A percentile compares a stretch with the other conserved stretches of the same genome.
Evolutionary conservation across 2,797 vertebrate genomes (phyloP).

Genomic region (Peromyscus nudipes): DNA sequence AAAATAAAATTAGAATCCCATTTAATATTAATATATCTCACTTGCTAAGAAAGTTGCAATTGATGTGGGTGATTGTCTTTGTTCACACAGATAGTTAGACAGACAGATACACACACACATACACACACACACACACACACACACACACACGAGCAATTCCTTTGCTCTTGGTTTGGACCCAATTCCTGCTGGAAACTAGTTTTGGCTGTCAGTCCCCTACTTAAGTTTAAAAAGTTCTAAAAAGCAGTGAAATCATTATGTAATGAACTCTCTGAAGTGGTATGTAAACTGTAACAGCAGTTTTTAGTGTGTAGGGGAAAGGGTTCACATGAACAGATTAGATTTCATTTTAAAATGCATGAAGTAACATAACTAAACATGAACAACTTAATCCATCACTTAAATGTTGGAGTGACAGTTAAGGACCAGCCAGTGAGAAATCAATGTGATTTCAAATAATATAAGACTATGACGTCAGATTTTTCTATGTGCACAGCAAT

Average conservation of each 20-base stretch:
- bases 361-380: neutral
- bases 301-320: conserved; percentile 23
- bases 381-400: conserved; percentile 7
- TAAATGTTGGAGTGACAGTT: neutral
- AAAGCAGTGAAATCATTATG: conserved; percentile 39
- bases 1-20: conserved; percentile 38
- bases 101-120: too few species aligned
- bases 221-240: conserved; percentile 53
- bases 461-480: conserved; percentile 1
- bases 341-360: conserved; percentile 41
- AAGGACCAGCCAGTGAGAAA: neutral
- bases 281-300: neutral
- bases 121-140: neutral
- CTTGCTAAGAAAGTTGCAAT: conserved; percentile 48
- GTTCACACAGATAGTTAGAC: neutral
- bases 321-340: neutral
- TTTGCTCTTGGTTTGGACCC: conserved; percentile 7
- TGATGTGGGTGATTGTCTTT: conserved; percentile 23
- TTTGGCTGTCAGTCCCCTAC: conserved; percentile 13
- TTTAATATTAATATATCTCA: conserved; percentile 2
- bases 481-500: neutral
- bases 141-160: neutral
- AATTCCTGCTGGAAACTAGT: conserved; percentile 64
- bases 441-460: conserved; percentile 47
- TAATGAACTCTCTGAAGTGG: conserved; percentile 14